Conservation (phyloP, 2,113 vertebrate genomes). For the Vanacampus margaritifer region DNA sequence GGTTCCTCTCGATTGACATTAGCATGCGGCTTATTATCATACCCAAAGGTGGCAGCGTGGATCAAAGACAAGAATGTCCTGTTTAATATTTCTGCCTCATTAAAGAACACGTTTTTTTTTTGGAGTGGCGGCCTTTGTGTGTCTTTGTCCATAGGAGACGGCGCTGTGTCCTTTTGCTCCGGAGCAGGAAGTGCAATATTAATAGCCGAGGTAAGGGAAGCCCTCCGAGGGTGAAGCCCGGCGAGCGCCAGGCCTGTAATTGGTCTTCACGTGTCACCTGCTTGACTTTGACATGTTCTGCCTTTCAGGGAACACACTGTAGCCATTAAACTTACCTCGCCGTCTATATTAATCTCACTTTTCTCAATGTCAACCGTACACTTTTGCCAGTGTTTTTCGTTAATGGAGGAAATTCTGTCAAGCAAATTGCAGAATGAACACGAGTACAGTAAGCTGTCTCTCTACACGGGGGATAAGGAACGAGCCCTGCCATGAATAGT, state of each 20-base stretch:
- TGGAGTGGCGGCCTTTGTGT: conserved; percentile 64
- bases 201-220: conserved; percentile 32
- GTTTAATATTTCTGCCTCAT: conserved; percentile 70
- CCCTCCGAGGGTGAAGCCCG: conserved; percentile 20
- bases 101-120: conserved; percentile 52
- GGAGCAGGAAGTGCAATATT: conserved; percentile 60
- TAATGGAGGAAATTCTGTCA: neutral
- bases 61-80: conserved; percentile 69
- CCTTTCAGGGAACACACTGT: conserved; percentile 38
- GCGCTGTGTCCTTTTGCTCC: conserved; percentile 58
- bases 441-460: neutral
- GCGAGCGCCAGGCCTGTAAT: conserved; percentile 39
- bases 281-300: conserved; percentile 39
- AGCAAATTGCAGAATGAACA: neutral
- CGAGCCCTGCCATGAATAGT: no score
- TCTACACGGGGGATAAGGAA: no score
- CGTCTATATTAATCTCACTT: conserved; percentile 38
- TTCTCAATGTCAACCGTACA: conserved; percentile 25
- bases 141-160: conserved; percentile 56
- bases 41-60: conserved; percentile 60
- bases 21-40: conserved; percentile 65
- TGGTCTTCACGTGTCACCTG: conserved; percentile 56
- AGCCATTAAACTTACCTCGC: conserved; percentile 36
- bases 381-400: conserved; percentile 1
- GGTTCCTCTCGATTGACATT: conserved; percentile 57